Evolutionary conservation across 2,888 invertebrate genomes (phyloP).

Genomic region (Fragum whitleyi): DNA sequence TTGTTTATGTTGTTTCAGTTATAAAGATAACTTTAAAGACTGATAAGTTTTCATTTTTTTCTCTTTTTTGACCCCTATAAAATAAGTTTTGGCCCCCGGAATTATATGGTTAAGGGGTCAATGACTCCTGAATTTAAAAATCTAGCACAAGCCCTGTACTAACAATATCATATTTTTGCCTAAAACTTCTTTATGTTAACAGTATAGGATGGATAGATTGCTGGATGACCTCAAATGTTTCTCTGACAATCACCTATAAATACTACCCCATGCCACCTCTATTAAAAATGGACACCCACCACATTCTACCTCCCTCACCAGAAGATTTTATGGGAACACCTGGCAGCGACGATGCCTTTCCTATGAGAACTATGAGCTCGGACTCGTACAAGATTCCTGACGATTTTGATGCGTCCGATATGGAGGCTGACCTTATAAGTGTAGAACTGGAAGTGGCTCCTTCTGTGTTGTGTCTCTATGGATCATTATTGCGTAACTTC

Average conservation of each 20-base stretch:
- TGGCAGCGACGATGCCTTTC: conserved; percentile 94
- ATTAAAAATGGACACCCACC: conserved; percentile 94
- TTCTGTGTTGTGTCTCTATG: conserved; percentile 95
- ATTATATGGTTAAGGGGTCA: too few relatives aligned
- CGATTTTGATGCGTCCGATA: conserved; percentile 94
- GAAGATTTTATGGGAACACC: conserved; percentile 55
- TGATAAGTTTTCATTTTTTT: too few relatives aligned
- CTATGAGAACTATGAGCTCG: conserved; percentile 90
- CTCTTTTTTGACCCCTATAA: too few relatives aligned
- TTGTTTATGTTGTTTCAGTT: too few relatives aligned
- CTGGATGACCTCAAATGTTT: conserved; percentile 97
- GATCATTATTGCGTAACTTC: conserved; percentile 95
- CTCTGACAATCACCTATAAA: conserved; percentile 94
- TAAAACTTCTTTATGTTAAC: conserved; percentile 30
- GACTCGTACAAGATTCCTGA: conserved; percentile 63
- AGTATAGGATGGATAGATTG: conserved; percentile 96
- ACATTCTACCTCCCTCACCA: conserved; percentile 86
- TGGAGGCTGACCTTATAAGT: conserved; percentile 95
- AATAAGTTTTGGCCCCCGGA: too few relatives aligned
- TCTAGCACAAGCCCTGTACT: too few relatives aligned
- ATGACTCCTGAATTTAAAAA: too few relatives aligned
- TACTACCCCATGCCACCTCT: conserved; percentile 97
- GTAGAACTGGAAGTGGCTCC: conserved; percentile 98
- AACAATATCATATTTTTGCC: too few relatives aligned
- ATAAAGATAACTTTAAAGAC: too few relatives aligned